phyloP scores from a whole-genome alignment of 2,797 vertebrate species.

The Takifugu rubripes region DNA sequence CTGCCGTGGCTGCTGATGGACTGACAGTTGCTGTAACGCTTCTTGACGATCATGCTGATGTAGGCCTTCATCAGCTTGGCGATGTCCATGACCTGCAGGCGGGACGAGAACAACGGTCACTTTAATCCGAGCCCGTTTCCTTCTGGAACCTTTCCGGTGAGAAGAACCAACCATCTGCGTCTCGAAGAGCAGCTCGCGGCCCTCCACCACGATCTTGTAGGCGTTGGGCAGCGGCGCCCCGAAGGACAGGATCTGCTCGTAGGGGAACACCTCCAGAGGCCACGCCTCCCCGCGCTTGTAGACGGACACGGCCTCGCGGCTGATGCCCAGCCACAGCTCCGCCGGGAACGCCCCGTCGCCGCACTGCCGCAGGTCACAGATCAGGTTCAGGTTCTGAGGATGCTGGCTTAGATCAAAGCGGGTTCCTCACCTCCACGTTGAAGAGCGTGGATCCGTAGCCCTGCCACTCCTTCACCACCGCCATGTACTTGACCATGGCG shows the following conservation, averaged over 20 bases:
- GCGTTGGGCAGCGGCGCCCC: conserved; percentile 88
- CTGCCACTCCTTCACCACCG: conserved; percentile 91
- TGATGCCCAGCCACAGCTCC: conserved; percentile 93
- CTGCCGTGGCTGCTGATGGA: conserved; percentile 89
- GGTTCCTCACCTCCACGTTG: conserved; percentile 85
- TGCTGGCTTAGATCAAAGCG: background rate
- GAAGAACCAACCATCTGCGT: conserved; percentile 83
- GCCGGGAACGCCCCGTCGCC: conserved; percentile 87
- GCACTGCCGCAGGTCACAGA: conserved; percentile 64
- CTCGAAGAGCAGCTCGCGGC: conserved; percentile 90
- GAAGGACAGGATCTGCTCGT: conserved; percentile 93
- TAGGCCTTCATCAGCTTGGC: conserved; percentile 99
- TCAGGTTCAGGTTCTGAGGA: background rate
- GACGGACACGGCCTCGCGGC: conserved; percentile 88
- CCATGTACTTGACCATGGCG: conserved; percentile 95
- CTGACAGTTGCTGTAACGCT: conserved; percentile 91
- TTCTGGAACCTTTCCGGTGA: background rate
- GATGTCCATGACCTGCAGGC: conserved; percentile 90
- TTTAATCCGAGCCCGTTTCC: background rate
- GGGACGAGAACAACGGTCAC: background rate
- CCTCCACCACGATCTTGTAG: conserved; percentile 94
- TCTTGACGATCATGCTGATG: conserved; percentile 98
- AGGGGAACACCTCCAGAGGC: conserved; percentile 90
- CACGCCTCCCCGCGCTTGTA: conserved; percentile 92
- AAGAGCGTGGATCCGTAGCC: conserved; percentile 96